Evolutionary conservation across 1,140 invertebrate species (phyloP), one percentile per base, ranked within the genome.

Genomic region (Drosophila lacteicornis): DNA sequence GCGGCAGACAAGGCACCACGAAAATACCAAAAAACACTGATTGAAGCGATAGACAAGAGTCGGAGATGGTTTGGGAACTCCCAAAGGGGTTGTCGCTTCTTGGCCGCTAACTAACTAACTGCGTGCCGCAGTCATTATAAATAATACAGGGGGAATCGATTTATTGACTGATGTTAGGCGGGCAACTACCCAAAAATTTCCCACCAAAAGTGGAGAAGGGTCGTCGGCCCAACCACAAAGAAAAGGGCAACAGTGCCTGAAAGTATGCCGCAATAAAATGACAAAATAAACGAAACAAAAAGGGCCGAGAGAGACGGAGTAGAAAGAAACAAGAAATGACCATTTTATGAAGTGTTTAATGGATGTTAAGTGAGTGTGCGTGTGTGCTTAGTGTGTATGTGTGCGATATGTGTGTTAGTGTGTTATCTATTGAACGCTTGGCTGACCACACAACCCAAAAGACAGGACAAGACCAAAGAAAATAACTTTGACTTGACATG

Each of bases 291-390:
- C 78, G 80, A 82, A 71, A 74, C 63, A 60, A 46, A 59, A 66
- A 76, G 47, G 36, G 22, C 30, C 27, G 15, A 50, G 15, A 53
- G 51, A 47, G 40, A 13, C 50, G 69, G 19, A n/a, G 46, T 8
- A 36, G 36, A 73, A 22, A n/a, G 67, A 49, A 53, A 74, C 84
- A 80, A 88, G 85, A 90, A 90, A 88, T 88, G 81, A 62, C 74
- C 78, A 90, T 88, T 90, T 88, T 88, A 90, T 88, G 85, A 88
- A 90, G 85, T 90, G 85, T 88, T 90, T 88, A 90, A 88, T 88
- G 81, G 79, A 81, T 91, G 85, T 85, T 90, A 85, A 90, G 74
- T 75, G 77, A 79, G 77, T 83, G 57, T 79, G 58, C 63, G 66
- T 75, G 58, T 68, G 66, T 62, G 59, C 36, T 19, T n/a, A 13